Base-by-base conservation (phyloP, 2,113 vertebrate species). In the Equus quagga region DNA sequence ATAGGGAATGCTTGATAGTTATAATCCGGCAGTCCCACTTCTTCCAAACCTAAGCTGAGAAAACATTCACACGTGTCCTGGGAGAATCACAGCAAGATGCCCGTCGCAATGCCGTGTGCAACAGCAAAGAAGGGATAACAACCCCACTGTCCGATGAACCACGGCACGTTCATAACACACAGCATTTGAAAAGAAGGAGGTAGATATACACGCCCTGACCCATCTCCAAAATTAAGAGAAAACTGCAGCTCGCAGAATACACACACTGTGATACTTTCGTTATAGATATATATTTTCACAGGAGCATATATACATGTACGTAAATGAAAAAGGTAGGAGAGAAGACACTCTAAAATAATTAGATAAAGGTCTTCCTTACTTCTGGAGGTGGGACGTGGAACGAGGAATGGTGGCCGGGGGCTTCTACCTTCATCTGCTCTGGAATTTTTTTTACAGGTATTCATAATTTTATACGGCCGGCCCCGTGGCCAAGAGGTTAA, bases 381-480 rank as follows among this genome's bases (percentile, higher is more conserved):
- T 95, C 33, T 82, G 10, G n/a, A 76, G 64, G 93, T 10, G 17
- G 56, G 62, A 81, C 4, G 6, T n/a, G 7, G 26, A 79, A 78
- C 46, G 10, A 62, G 24, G 8, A 96, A 84, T 41, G 51, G 51
- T 12, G 23, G 21, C 58, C 17, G 56, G 1, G 49, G 19, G 8
- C 41, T 72, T 92, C 89, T 75, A 51, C 12, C 51, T 69, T 91
- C 49, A 95, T 8, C 28, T 86, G 13, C 8, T 79, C 18, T 79
- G 91, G 46, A 33, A 76, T 51, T 75, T 92, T 75, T 92, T 95
- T 92, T 51, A 84, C 7, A 94, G n/a, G 33, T 82, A 85, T 72
- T 67, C 81, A 54, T 54, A 54, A 54, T 54, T 54, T 49, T 49
- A 8, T 49, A 49, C 8, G 49, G 49, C 8, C 49, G 8, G 49